Evolutionary conservation across 2,888 invertebrate species (phyloP), one percentile per base, ranked within the genome.

Genomic region (Liodrosophila aerea): DNA sequence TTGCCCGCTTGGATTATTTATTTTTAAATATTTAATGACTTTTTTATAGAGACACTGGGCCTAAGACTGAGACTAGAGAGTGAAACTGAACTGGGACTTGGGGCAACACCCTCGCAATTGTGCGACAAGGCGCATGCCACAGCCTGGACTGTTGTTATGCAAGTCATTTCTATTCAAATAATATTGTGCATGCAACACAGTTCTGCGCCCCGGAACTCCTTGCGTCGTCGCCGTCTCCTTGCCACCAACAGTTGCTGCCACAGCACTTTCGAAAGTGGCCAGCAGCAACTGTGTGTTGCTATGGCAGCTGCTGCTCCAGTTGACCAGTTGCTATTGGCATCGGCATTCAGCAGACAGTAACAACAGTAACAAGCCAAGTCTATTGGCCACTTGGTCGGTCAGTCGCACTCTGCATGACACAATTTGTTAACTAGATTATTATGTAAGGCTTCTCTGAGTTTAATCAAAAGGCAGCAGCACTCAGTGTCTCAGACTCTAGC

Each of bases 401-500:
- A 50, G 76, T 49, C 51, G 61, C 22, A 22, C 76, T 66, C 75
- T 71, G 76, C 84, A 80, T 77, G 84, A 80, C 84, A 77, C 77
- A 77, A 77, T 83, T 83, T 77, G 77, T 83, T 77, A 77, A 83
- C 77, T 77, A 77, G 77, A 83, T 66, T 80, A 75, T 83, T 83
- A 83, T 80, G 84, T 80, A 77, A 77, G 80, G 58, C 64, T 63
- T 60, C 59, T 60, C 58, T 43, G 36, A 39, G 53, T 67, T 61
- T 78, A 64, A 76, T 76, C 75, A 73, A 81, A 65, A 73, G 49
- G 56, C 75, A 74, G 39, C 13, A 16, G 5, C 3, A 2, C 29
- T 7, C 1, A 1, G 1, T 8, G 29, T 7, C 5, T 18, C 11
- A 8, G n/a, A 11, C 18, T 16, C 39, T 18, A 1, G 15, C 30